phyloP scores from a whole-genome alignment of 1,140 invertebrate genomes.

The Nasonia vitripennis region DNA sequence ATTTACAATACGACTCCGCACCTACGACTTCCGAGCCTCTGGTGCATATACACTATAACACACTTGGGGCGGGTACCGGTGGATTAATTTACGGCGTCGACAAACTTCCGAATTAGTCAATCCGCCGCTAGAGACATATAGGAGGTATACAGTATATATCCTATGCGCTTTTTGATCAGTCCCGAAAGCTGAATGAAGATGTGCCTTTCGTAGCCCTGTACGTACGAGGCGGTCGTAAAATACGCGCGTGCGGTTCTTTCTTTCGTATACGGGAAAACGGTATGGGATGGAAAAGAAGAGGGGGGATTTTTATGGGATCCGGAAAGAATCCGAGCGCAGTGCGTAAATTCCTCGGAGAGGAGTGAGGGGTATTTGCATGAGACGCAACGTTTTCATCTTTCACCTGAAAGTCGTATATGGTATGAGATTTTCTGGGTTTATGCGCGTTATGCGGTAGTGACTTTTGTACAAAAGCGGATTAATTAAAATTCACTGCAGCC shows the following conservation, averaged over 20 bases:
- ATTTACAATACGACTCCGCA: background rate
- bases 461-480: too few relatives aligned
- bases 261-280: slow-evolving; percentile 18
- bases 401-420: background rate
- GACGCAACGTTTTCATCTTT: slow-evolving; percentile 27
- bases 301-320: slow-evolving; percentile 16
- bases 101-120: slow-evolving; percentile 23
- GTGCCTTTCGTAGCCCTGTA: background rate
- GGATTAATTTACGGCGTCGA: slow-evolving; percentile 12
- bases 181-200: slow-evolving; percentile 21
- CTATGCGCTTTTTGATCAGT: slow-evolving; percentile 2
- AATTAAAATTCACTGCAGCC: too few relatives aligned
- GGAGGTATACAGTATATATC: background rate
- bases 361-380: slow-evolving; percentile 31
- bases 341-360: slow-evolving; percentile 15
- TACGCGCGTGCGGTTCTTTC: slow-evolving; percentile 9
- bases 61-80: background rate
- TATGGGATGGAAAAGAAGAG: background rate
- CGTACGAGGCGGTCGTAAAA: slow-evolving; percentile 23
- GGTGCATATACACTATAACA: too few relatives aligned
- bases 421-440: too few relatives aligned
- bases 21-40: slow-evolving; percentile 5
- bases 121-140: background rate
- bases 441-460: too few relatives aligned
- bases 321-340: slow-evolving; percentile 29